These are phyloP conservation scores for Eurypyga helias DNA, from an alignment of 2,113 vertebrate species.

Conservation along the genomic window DNA sequence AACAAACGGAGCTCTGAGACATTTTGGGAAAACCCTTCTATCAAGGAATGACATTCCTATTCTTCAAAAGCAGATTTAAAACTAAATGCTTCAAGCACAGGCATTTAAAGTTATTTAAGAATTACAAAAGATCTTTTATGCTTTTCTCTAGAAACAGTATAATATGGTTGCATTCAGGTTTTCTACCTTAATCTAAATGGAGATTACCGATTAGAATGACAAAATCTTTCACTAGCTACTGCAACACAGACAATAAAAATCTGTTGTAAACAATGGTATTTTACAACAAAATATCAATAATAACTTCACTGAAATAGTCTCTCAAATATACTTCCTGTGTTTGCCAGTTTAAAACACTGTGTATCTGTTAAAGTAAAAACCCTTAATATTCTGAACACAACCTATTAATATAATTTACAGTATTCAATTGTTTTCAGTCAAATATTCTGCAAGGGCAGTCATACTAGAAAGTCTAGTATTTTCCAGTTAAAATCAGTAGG, in stretches of 20 bases:
- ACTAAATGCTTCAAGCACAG: not conserved
- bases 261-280: not conserved
- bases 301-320: not conserved
- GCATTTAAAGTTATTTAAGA: not conserved
- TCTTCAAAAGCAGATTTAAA: not conserved
- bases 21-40: conserved; percentile 2
- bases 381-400: not conserved
- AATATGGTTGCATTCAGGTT: not conserved
- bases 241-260: not conserved
- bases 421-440: not conserved
- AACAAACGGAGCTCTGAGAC: not conserved
- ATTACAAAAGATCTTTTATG: not conserved
- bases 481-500: not conserved
- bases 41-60: not conserved
- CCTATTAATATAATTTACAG: not conserved
- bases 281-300: not conserved
- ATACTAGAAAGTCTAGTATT: not conserved
- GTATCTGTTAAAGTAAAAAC: not conserved
- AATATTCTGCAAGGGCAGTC: not conserved
- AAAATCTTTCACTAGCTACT: not conserved
- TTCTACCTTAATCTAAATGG: not conserved
- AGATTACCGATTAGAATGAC: not conserved
- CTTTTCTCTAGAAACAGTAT: not conserved
- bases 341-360: not conserved
- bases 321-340: not conserved